Conservation (phyloP, 2,888 invertebrate genomes). For the Lasioglossum leucozonium region DNA sequence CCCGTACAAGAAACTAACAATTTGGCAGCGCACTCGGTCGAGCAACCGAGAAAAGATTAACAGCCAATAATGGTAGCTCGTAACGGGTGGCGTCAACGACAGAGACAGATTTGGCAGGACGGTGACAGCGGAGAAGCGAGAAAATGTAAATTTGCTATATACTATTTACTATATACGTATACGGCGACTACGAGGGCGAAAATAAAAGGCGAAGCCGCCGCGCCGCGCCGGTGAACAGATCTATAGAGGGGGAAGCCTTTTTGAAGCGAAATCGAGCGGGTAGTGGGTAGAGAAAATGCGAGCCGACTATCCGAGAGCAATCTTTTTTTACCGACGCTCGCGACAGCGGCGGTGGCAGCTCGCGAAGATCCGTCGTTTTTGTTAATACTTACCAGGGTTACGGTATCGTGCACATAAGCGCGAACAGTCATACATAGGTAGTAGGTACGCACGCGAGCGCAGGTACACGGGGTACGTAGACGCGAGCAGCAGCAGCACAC, state of each 20-base stretch:
- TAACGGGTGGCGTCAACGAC: neutral
- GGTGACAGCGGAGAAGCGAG: slow-evolving; percentile 36
- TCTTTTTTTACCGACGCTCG: slow-evolving; percentile 37
- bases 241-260: slow-evolving; percentile 53
- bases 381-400: slow-evolving; percentile 65
- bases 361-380: slow-evolving; percentile 46
- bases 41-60: neutral
- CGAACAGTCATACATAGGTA: slow-evolving; percentile 37
- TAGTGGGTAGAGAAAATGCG: slow-evolving; percentile 17
- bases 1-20: neutral
- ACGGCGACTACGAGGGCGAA: slow-evolving; percentile 14
- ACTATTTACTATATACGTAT: neutral
- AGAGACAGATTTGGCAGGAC: slow-evolving; percentile 8
- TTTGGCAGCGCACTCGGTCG: neutral
- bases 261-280: slow-evolving; percentile 53
- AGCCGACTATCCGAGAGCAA: slow-evolving; percentile 39
- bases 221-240: slow-evolving; percentile 15
- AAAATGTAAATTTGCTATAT: slow-evolving; percentile 37
- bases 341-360: neutral
- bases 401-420: slow-evolving; percentile 55
- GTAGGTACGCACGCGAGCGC: slow-evolving; percentile 36
- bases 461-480: slow-evolving; percentile 46
- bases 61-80: neutral
- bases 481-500: slow-evolving; percentile 31
- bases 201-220: slow-evolving; percentile 38